phyloP scores from a whole-genome alignment of 2,797 vertebrate genomes.

The Glossophaga mutica region DNA sequence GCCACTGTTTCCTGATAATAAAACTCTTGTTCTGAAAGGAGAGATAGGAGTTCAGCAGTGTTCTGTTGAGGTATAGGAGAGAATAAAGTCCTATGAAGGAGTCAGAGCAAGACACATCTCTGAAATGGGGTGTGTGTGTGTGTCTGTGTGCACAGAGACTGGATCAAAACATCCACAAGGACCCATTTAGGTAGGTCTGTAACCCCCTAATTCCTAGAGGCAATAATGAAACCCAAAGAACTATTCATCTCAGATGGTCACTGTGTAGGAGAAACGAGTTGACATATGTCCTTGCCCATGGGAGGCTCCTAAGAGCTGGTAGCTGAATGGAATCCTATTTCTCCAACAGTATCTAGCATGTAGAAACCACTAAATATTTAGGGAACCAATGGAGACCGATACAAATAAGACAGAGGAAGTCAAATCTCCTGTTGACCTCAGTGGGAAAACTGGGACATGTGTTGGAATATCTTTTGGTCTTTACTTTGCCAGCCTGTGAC shows the following conservation, averaged over 20 bases:
- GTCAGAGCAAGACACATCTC: background rate
- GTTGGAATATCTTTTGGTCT: background rate
- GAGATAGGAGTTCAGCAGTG: background rate
- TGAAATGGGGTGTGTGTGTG: background rate
- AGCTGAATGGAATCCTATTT: background rate
- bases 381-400: background rate
- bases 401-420: background rate
- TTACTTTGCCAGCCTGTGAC: background rate
- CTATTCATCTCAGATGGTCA: background rate
- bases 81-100: background rate
- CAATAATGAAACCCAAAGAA: background rate
- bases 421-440: background rate
- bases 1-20: constrained; percentile 27
- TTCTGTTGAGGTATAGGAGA: background rate
- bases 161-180: accelerated
- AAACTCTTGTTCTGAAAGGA: constrained; percentile 24
- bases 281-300: background rate
- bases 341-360: background rate
- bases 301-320: background rate
- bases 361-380: background rate
- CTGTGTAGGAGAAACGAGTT: background rate
- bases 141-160: background rate
- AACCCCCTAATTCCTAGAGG: background rate
- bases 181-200: background rate
- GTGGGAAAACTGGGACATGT: background rate